Base-by-base conservation (phyloP, 2,888 invertebrate species). In the Drosophila demipolita region DNA sequence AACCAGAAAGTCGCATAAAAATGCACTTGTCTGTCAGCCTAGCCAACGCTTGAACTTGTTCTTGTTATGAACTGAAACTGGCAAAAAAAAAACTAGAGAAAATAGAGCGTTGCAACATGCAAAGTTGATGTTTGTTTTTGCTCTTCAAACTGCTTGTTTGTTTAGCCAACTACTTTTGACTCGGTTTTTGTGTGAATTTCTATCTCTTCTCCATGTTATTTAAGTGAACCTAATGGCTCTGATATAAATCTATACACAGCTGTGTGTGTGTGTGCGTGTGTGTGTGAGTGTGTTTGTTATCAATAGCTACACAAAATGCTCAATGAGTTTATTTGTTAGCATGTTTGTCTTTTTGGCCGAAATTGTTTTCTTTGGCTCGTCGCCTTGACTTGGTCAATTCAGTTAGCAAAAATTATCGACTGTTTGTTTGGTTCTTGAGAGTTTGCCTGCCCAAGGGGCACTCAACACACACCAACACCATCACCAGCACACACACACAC, bases 351-450 rank as follows among this genome's bases (percentile, higher is more conserved):
- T 63, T 78, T 66, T 72, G 65, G 50, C 40, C 50, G 42, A 71
- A 74, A 65, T 69, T 75, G 82, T 75, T 67, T 66, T 79, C 65
- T 61, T 65, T 62, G 50, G 59, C 64, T 73, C 54, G 61, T 67
- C 45, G 58, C 40, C 40, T n/a, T 40, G 57, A 42, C 58, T 75
- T 69, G 85, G 78, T 78, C 80, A 88, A 87, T 88, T 87, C 86
- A 81, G 83, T 88, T 85, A 81, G 66, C 59, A 86, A 82, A 89
- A 85, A 85, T 89, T 87, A 85, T 85, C 72, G 88, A 75, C 66
- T 81, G 66, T 67, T 77, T 79, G 81, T 72, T 67, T 29, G 66
- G 63, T 63, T 60, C 69, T 73, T 60, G 58, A 85, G 73, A 70
- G 73, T 77, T 77, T 58, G 50, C 29, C 54, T 38, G 35, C 26